Base-by-base conservation (phyloP, 2,888 invertebrate species). In the Tiphia femorata region DNA sequence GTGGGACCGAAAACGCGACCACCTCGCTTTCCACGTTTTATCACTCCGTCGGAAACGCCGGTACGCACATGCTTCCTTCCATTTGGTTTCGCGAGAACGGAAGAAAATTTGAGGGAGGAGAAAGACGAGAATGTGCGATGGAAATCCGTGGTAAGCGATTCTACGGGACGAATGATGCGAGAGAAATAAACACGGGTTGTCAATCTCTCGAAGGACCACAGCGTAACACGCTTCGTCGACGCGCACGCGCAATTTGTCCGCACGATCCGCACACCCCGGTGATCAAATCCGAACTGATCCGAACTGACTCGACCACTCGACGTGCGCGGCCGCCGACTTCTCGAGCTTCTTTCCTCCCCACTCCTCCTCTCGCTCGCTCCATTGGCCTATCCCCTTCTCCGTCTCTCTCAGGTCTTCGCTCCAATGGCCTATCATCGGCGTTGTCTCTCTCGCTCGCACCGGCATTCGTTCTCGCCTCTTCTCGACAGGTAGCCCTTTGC, bases 241-340 rank as follows among this genome's bases (percentile, higher is more conserved):
- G 58, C 53, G 50, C 42, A 46, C 58, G 55, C 59, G 54, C 58
- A 53, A 55, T 56, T 46, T 46, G 35, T 23, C 47, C 35, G 50
- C 57, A 37, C 62, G 64, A 73, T 29, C 66, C 67, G 55, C 47
- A 46, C 75, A 51, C 66, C 60, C 65, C 78, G 77, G 68, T 70
- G 73, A 73, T 67, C 74, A 70, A 77, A 75, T 71, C 72, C 73
- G 64, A 72, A 81, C 80, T 80, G 78, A 78, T n/a, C 60, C 42
- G 55, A 53, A 60, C 63, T 42, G 38, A 46, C 49, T 69, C 58
- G n/a, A n/a, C n/a, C n/a, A n/a, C n/a, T n/a, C n/a, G n/a, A n/a
- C n/a, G 50, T 57, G 46, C 52, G 49, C 58, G 58, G 54, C 42
- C 62, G 58, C 51, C 42, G 57, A 29, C 12, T 33, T 8, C 6